Evolutionary conservation across 2,113 vertebrate genomes (phyloP).

Genomic region (Carassius gibelio): DNA sequence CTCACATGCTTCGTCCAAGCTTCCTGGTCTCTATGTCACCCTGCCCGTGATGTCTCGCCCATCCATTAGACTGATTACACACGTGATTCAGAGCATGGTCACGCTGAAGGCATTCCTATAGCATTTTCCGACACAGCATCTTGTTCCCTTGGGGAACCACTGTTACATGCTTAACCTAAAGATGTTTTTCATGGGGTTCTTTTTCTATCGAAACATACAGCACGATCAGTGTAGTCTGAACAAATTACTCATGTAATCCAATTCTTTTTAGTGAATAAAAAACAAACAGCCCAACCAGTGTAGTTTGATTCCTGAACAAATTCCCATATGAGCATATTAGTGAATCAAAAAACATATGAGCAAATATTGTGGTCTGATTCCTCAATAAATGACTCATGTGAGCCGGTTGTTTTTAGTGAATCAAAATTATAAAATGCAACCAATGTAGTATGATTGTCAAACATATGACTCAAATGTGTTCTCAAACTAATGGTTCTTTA

Average conservation of each 20-base stretch:
- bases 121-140: no score
- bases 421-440: background rate
- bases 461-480: background rate
- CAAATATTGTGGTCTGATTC: background rate
- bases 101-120: no score
- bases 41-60: no score
- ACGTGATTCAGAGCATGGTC: no score
- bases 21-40: no score
- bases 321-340: background rate
- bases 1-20: no score
- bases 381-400: background rate
- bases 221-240: background rate
- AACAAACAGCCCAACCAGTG: background rate
- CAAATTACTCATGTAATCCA: no score
- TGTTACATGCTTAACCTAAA: no score
- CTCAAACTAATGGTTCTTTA: background rate
- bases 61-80: no score
- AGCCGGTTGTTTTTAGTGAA: background rate
- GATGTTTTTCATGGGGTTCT: background rate
- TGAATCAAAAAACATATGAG: background rate
- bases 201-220: background rate
- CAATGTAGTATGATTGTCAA: background rate
- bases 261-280: no score
- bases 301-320: background rate
- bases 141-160: no score